Base-by-base conservation (phyloP, 2,888 invertebrate species). In the Cepaea hortensis region DNA sequence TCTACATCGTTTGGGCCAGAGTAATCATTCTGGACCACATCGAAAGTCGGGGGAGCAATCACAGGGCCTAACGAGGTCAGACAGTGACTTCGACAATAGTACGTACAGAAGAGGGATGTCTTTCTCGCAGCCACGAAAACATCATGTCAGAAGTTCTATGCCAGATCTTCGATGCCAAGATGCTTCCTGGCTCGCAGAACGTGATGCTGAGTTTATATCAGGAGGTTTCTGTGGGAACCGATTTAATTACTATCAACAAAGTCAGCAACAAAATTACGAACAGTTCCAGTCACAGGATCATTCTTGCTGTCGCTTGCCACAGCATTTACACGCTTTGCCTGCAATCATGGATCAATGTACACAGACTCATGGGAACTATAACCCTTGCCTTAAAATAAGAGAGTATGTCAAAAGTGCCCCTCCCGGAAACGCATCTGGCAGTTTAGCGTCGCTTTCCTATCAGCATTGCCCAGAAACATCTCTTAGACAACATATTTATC, bases 121-220 rank as follows among this genome's bases (percentile, higher is more conserved):
- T 15, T 13, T 9, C 18, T n/a, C 20, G 35, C 68, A 9, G 18
- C 15, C 81, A n/a, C 46, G 75, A 11, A 81, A 79, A 18, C 55
- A 48, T 9, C 65, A 84, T 15, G 62, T 84, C 20, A 84, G 84
- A 75, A 73, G 86, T 55, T 88, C 89, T 5, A 84, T 88, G 88
- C 89, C 88, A 1, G 85, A 89, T 81, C 75, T 89, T 3, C 35
- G 85, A 65, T 75, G 11, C 65, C 77, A 68, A 3, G 76, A 84
- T 46, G 68, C 65, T 5, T 46, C 48, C 3, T 48, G 65, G 77
- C 46, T 55, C n/a, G 0, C 6, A 7, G 48, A 50, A 76, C 48
- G 48, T 20, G 20, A 6, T 20, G 2, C 76, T 20, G 20, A 18
- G 20, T 11, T 35, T 23, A 68, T 4, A 7, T 7, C n/a, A 3